Base-by-base conservation (phyloP, 2,888 invertebrate genomes). In the Lasioglossum leucozonium region DNA sequence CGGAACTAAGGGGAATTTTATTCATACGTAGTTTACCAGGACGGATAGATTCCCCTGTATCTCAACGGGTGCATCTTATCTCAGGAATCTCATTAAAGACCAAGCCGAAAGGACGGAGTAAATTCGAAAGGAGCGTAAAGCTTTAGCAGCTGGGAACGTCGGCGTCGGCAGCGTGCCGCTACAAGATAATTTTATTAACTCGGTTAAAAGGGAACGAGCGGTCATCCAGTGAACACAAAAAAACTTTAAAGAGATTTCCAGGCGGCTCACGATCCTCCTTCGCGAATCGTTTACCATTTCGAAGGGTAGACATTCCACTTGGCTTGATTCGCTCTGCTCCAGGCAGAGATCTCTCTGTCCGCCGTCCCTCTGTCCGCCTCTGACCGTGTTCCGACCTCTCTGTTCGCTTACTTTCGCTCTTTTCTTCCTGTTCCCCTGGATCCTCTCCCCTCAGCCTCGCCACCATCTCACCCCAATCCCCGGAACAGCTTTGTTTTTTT, bases 401-500 rank as follows among this genome's bases (percentile, higher is more conserved):
- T 26, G 22, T 22, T 26, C 37, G 13, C 69, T 69, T 26, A 26
- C 13, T n/a, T 22, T 44, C 26, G n/a, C 18, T 16, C n/a, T 5
- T 22, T 71, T 40, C 8, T 51, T 62, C 26, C 18, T 34, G 10
- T 26, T 42, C 72, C 58, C 4, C 40, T 22, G 3, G 44, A n/a
- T n/a, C 16, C 16, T 16, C 44, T 16, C 0, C 4, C 8, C 2
- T 11, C 34, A 34, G 2, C 34, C 34, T 34, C 34, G 34, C 34
- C 34, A 1, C 34, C 34, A n/a, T n/a, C n/a, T n/a, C 3, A 34
- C 34, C 1, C 42, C 42, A n/a, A n/a, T n/a, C 47, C 4, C 55
- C 3, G 55, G 72, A 75, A 79, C 26, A 42, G 81, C 85, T 81
- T 86, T 85, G 85, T 85, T 85, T 85, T 85, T 85, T 85, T 85